These are phyloP conservation scores for Campoletis sonorensis DNA, from an alignment of 1,140 invertebrate species.

Conservation along the genomic window DNA sequence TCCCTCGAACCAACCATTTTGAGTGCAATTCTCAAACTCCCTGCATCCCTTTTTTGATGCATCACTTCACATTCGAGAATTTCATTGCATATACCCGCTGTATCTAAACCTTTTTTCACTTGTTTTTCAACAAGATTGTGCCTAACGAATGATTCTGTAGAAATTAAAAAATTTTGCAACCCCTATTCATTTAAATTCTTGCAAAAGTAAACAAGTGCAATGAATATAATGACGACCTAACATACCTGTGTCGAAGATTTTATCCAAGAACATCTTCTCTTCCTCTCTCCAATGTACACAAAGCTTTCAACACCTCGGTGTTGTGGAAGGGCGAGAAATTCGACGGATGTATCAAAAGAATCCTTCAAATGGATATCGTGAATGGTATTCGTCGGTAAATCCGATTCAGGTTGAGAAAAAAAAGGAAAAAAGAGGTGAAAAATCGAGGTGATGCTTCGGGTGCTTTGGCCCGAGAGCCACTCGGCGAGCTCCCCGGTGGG, in stretches of 20 bases:
- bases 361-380: conserved; percentile 8
- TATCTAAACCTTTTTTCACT: not conserved
- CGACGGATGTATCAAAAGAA: not conserved
- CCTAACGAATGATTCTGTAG: not conserved
- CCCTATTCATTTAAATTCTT: too few species aligned
- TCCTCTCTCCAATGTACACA: too few species aligned
- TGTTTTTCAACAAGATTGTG: not conserved
- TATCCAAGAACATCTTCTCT: too few species aligned
- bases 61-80: conserved; percentile 11
- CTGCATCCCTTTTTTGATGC: not conserved
- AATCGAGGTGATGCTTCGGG: conserved; percentile 28
- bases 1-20: conserved; percentile 7
- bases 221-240: too few species aligned
- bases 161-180: too few species aligned
- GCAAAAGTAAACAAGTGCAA: too few species aligned
- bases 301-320: too few species aligned
- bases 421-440: conserved; percentile 18
- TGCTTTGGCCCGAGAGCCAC: conserved; percentile 3
- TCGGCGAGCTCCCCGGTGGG: conserved; percentile 36
- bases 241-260: too few species aligned
- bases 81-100: not conserved
- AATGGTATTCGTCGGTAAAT: conserved; percentile 14
- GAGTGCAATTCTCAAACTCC: conserved; percentile 17
- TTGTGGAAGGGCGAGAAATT: too few species aligned
- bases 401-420: conserved; percentile 13